Conservation (phyloP, 2,797 vertebrate species). For the Sebastes kiyomatsui region DNA sequence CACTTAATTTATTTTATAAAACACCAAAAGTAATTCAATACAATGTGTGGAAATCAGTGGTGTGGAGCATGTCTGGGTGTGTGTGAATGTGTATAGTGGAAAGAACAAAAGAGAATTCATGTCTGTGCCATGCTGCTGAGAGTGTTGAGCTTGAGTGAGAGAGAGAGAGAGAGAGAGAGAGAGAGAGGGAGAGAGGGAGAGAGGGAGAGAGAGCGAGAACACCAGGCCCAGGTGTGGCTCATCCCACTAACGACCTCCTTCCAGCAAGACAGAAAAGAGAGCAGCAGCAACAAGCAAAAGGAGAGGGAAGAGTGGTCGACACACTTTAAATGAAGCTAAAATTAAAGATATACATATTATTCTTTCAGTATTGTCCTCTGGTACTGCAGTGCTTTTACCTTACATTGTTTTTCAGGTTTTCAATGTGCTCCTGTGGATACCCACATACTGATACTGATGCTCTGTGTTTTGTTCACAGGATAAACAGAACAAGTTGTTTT, state of each 20-base stretch:
- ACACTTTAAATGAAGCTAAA: not conserved
- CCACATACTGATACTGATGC: slow-evolving; percentile 9
- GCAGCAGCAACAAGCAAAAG: too few species aligned
- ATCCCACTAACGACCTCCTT: accelerated
- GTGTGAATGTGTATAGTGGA: too few species aligned
- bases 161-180: too few species aligned
- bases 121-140: too few species aligned
- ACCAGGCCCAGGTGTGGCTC: too few species aligned
- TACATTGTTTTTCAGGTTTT: slow-evolving; percentile 1
- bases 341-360: not conserved
- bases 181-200: accelerated
- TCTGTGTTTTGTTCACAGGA: slow-evolving; percentile 52
- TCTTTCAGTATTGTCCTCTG: not conserved
- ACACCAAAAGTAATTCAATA: too few species aligned
- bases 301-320: accelerated
- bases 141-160: too few species aligned
- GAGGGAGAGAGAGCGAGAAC: accelerated
- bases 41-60: too few species aligned
- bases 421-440: slow-evolving; percentile 5
- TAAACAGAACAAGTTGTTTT: slow-evolving; percentile 66
- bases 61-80: too few species aligned
- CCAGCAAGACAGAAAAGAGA: too few species aligned
- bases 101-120: too few species aligned
- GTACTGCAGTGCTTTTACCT: not conserved
- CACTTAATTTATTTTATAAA: too few species aligned